These are phyloP conservation scores for Nomada hirtipes DNA, from an alignment of 2,888 invertebrate genomes.

Conservation along the genomic window DNA sequence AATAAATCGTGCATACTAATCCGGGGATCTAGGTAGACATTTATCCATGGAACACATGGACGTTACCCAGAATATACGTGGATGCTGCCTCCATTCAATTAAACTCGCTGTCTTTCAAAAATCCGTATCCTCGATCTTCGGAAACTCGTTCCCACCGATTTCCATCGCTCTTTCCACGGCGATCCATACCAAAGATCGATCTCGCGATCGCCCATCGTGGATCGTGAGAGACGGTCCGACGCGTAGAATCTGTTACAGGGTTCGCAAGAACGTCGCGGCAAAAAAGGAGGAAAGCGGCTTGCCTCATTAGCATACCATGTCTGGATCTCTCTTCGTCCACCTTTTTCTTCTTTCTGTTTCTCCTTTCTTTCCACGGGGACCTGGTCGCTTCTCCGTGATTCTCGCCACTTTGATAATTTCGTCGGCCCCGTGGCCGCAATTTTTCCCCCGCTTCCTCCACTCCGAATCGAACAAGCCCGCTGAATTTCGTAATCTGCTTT, in stretches of 20 bases:
- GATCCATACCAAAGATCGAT: conserved; percentile 38
- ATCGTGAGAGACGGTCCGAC: conserved; percentile 47
- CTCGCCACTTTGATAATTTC: conserved; percentile 46
- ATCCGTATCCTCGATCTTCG: conserved; percentile 54
- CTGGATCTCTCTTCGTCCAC: conserved; percentile 25
- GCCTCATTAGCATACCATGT: conserved; percentile 58
- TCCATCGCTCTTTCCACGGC: conserved; percentile 65
- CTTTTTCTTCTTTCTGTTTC: neutral
- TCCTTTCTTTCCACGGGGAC: neutral
- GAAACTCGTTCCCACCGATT: conserved; percentile 62
- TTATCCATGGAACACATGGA: neutral
- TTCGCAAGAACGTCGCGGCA: conserved; percentile 44
- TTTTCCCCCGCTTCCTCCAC: conserved; percentile 12
- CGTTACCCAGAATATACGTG: no score
- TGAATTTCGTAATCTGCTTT: conserved; percentile 36
- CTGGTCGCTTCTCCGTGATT: conserved; percentile 24
- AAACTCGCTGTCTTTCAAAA: conserved; percentile 22
- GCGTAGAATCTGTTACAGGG: conserved; percentile 50
- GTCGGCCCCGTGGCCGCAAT: conserved; percentile 13
- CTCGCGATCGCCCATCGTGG: conserved; percentile 29
- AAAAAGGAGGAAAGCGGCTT: conserved; percentile 42
- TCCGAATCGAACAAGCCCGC: neutral
- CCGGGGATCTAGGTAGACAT: neutral
- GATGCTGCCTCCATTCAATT: conserved; percentile 3
- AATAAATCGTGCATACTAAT: no score